Evolutionary conservation across 2,113 vertebrate genomes (phyloP), one percentile per base, ranked within the genome.

Genomic region (Siphamia tubifer): DNA sequence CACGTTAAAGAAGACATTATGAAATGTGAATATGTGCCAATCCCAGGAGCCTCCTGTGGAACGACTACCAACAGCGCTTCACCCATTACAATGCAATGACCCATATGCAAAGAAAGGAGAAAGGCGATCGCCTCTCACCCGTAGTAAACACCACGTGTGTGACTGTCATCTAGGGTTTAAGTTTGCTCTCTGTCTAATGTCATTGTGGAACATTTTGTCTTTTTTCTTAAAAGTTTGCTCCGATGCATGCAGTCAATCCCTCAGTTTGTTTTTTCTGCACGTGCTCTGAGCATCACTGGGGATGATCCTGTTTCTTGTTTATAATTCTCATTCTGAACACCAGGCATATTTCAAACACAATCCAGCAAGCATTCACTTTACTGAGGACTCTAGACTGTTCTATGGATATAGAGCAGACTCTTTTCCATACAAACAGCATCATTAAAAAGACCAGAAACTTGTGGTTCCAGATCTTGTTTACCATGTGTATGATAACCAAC

Each of bases 381-480:
- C 47, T 36, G 36, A 55, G 67, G 75, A 88, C 80, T 85, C 52
- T 25, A 83, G 84, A 92, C 89, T 91, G 87, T 90, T 91, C 72
- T 74, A 21, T 60, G 68, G 73, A 61, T 36, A 55, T 70, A 79
- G 65, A 83, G 40, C 45, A 38, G 47, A 53, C 65, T 83, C 69
- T 53, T 60, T 53, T 68, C 42, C 78, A 42, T 69, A 36, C 49
- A 45, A 75, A 79, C 68, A 49, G 31, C 49, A 58, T 75, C 65
- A 72, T 85, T 81, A 54, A 83, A 89, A 92, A 89, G 92, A 93
- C 92, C 92, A 93, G 91, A 93, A 89, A 93, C 92, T 93, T 93
- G 92, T 93, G 92, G 85, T 90, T 92, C 84, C 77, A 82, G 82
- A 85, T 89, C 76, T 90, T 84, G 77, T 91, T 91, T 93, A 90